A percentile compares a stretch with the other conserved stretches of the same genome.
Conservation (phyloP, 1,140 invertebrate species). For the Sycobia sp. region DNA sequence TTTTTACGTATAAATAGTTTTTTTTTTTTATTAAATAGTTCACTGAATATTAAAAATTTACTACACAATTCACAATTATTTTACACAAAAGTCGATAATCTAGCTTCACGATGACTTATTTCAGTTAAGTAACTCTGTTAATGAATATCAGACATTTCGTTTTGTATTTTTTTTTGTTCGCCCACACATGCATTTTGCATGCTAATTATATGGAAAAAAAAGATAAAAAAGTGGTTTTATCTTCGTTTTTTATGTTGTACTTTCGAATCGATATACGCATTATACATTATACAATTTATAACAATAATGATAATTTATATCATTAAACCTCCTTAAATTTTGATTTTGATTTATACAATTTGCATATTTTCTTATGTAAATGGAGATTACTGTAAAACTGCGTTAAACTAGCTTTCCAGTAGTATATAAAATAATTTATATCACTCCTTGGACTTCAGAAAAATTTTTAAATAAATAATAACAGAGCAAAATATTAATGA, state of each 20-base stretch:
- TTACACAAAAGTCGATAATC: constrained; percentile 55
- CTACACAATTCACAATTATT: constrained; percentile 56
- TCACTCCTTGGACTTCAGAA: constrained; percentile 9
- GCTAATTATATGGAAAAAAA: constrained; percentile 25
- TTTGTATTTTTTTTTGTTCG: constrained; percentile 12
- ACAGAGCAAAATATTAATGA: background rate
- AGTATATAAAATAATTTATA: constrained; percentile 25
- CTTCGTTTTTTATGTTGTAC: constrained; percentile 29
- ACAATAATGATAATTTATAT: constrained; percentile 29
- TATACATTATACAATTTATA: constrained; percentile 37
- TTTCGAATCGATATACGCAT: constrained; percentile 23
- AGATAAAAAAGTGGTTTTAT: constrained; percentile 35
- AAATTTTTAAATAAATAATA: constrained; percentile 13
- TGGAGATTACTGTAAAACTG: constrained; percentile 3
- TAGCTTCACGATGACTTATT: constrained; percentile 50
- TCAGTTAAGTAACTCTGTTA: constrained; percentile 49
- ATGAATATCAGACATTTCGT: constrained; percentile 30
- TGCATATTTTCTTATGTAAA: background rate
- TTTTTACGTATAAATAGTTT: constrained; percentile 55
- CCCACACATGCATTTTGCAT: constrained; percentile 15
- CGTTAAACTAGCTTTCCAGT: constrained; percentile 1
- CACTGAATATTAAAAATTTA: constrained; percentile 55
- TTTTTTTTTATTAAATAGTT: constrained; percentile 47
- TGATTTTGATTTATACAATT: constrained; percentile 7
- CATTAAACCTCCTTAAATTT: constrained; percentile 27